Evolutionary conservation across 1,140 invertebrate genomes (phyloP), one percentile per base, ranked within the genome.

Genomic region (Oncopeltus fasciatus): DNA sequence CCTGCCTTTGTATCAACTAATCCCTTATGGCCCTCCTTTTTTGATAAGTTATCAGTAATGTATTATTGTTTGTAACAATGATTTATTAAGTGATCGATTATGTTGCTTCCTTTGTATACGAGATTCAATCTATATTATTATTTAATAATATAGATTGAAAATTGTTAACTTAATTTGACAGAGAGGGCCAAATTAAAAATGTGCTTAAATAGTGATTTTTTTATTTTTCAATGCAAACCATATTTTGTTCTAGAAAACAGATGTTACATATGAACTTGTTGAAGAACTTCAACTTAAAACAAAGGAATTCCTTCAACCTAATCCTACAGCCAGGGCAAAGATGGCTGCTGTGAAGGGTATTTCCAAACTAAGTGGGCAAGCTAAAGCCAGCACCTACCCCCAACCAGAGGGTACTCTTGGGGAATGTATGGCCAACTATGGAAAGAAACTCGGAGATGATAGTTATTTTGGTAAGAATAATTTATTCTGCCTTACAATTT

Each of bases 291-390:
- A 97, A 72, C 74, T 86, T 64, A 96, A 96, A 79, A 98, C 96
- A 24, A 97, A 98, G 80, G 97, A 99, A 77, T 98, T 92, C 75
- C 82, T 99, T 38, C 97, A 99, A 72, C 97, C 97, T 49, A 99
- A 99, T 81, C 97, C 96, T 57, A 92, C 89, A 28, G 92, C 90
- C 2, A 77, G 92, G 59, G 92, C 92, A 3, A 95, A 95, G 76
- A 95, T 95, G 91, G 90, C 90, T 0, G 91, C 92, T 53, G 90
- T 94, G 8, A 92, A 94, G 75, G 88, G 88, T 29, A 92, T 91
- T 65, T 89, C 86, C 66, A 91, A 91, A 75, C 75, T 91, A 56
- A 90, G 87, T 70, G 88, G 88, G 18, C 88, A 92, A 72, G 88
- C 88, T 5, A 92, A 91, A 74, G 88, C 86, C 28, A 88, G 88